These are phyloP conservation scores for Bradynema listronoti DNA, from an alignment of 1,140 invertebrate species.

Conservation along the genomic window DNA sequence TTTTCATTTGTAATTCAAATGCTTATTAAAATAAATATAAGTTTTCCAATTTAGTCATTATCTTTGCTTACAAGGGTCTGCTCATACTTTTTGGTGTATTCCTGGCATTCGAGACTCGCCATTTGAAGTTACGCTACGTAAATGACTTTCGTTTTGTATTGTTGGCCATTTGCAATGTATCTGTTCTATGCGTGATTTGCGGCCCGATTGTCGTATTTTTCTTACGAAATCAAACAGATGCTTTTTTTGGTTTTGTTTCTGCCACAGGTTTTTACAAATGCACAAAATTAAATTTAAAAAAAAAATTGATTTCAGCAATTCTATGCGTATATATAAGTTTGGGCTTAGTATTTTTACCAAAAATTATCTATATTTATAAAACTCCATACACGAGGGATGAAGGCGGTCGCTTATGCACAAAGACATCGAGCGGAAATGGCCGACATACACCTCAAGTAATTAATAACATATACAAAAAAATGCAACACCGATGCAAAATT, in stretches of 20 bases:
- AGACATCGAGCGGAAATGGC: too few species aligned
- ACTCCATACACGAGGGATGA: constrained; percentile 40
- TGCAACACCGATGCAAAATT: too few species aligned
- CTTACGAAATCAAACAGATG: constrained; percentile 90
- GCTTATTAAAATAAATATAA: constrained; percentile 2
- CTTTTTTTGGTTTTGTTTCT: constrained; percentile 89
- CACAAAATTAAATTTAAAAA: neutral
- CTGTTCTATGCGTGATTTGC: constrained; percentile 87
- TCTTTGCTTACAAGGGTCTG: constrained; percentile 92
- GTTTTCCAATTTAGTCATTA: constrained; percentile 67
- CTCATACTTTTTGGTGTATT: constrained; percentile 92
- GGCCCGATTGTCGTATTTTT: constrained; percentile 85
- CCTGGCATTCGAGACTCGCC: constrained; percentile 90
- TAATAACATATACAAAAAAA: too few species aligned
- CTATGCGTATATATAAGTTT: constrained; percentile 63
- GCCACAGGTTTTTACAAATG: constrained; percentile 71
- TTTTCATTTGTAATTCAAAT: constrained; percentile 1
- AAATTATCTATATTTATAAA: constrained; percentile 48
- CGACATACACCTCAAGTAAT: too few species aligned
- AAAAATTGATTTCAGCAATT: constrained; percentile 23
- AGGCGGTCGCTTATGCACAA: constrained; percentile 59
- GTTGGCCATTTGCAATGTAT: constrained; percentile 99
- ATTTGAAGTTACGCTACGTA: constrained; percentile 72
- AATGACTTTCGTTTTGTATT: constrained; percentile 94
- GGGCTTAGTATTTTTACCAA: constrained; percentile 61